A percentile compares a stretch with the other conserved stretches of the same genome.
phyloP scores from a whole-genome alignment of 2,113 vertebrate species.

The Oreocharis arfaki region DNA sequence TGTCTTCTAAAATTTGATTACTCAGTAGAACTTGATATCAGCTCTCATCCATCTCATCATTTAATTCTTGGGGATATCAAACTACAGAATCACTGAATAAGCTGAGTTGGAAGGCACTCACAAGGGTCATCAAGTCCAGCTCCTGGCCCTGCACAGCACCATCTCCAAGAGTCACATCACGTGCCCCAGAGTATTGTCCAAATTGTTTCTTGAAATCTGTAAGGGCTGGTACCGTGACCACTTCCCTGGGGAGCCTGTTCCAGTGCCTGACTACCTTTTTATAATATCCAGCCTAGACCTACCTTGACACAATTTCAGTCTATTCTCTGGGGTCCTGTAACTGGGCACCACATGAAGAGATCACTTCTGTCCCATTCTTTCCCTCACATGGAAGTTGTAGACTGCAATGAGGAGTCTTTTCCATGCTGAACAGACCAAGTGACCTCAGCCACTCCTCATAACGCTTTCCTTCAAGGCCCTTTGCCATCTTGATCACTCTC shows the following conservation, averaged over 20 bases:
- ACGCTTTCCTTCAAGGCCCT: background rate
- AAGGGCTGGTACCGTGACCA: background rate
- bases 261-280: background rate
- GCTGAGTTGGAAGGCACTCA: background rate
- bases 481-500: background rate
- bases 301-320: background rate
- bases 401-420: background rate
- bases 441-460: accelerated
- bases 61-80: background rate
- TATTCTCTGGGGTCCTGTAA: background rate
- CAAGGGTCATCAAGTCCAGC: accelerated
- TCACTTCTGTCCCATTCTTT: background rate
- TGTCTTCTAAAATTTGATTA: background rate
- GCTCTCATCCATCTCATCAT: background rate
- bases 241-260: background rate
- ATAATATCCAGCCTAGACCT: background rate
- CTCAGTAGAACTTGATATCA: background rate
- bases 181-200: background rate
- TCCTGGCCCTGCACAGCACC: background rate
- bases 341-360: background rate
- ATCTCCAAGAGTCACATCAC: background rate
- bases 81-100: background rate
- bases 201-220: accelerated
- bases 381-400: background rate
- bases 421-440: background rate